Evolutionary conservation across 2,888 invertebrate genomes (phyloP), one percentile per base, ranked within the genome.

Genomic region (Andrena fulva): DNA sequence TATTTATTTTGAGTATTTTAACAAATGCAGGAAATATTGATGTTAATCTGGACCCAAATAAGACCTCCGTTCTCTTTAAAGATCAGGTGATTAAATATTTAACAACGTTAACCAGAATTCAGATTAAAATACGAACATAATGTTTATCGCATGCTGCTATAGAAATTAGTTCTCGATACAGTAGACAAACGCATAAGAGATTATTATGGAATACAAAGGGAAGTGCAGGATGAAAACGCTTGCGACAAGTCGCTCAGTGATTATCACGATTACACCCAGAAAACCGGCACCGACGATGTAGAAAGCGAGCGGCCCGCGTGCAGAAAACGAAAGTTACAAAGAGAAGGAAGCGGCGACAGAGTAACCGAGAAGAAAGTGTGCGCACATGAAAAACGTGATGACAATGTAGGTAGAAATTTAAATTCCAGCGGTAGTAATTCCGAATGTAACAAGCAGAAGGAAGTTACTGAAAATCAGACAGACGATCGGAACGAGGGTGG

Each of bases 41-140:
- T 92, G 94, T 96, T 50, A 96, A 96, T 92, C 87, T 95, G 62
- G 96, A 96, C 80, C 95, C 96, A 2, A 95, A 96, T 91, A 96
- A 96, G 92, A 95, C 95, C 52, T 94, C 92, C 88, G 94, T 96
- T 54, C 90, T 95, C 59, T 90, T 96, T 1, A 94, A 94, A 62
- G 92, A 95, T 84, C 93, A 95, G 93, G 95, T 95, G 92, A 31
- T 5, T 60, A 20, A 16, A 70, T 16, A 50, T 62, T 24, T 31
- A 31, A 31, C 62, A 4, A 35, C 63, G 50, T 48, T 29, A 70
- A 72, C 76, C 31, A 16, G 67, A 35, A 69, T 64, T 64, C 31
- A 42, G 68, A 12, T 12, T 48, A 16, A 10, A 69, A 76, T 72
- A 20, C 63, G 12, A 62, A 5, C 31, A 31, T 80, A 5, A 77